A percentile compares a stretch with the other conserved stretches of the same genome.
These are phyloP conservation scores for Bubalus kerabau DNA, from an alignment of 2,113 vertebrate genomes.

Conservation along the genomic window DNA sequence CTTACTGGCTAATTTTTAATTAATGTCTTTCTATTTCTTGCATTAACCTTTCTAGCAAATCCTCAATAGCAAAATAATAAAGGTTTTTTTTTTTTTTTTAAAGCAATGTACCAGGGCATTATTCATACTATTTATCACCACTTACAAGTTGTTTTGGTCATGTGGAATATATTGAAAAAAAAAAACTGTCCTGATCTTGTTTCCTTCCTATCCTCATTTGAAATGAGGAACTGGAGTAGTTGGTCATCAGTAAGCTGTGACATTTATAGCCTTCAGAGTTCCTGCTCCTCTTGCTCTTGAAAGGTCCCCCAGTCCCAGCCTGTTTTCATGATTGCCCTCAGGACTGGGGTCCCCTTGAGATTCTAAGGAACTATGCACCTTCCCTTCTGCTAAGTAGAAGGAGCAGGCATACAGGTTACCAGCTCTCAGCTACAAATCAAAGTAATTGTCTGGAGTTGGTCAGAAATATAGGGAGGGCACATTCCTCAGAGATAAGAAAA, in stretches of 20 bases:
- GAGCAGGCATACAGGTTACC: neutral
- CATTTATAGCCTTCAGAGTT: neutral
- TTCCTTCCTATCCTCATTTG: neutral
- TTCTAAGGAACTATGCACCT: neutral
- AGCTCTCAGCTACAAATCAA: conserved; percentile 47
- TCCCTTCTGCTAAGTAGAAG: neutral
- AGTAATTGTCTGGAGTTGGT: conserved; percentile 19
- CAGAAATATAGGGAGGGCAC: neutral
- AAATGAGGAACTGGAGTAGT: neutral
- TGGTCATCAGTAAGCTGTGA: neutral
- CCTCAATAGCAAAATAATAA: neutral
- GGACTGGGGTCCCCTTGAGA: neutral
- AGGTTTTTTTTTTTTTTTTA: neutral
- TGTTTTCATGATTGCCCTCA: neutral
- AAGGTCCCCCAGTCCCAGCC: neutral
- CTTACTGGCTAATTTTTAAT: neutral
- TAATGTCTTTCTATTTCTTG: neutral
- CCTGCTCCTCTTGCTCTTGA: neutral
- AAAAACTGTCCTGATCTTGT: neutral
- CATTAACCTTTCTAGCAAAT: neutral
- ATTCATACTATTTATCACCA: neutral
- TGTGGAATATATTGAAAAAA: neutral
- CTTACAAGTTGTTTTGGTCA: conserved; percentile 1
- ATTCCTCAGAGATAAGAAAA: conserved; percentile 12
- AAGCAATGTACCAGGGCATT: neutral